Evolutionary conservation across 2,888 invertebrate species (phyloP).

Genomic region (Craniophora ligustri): DNA sequence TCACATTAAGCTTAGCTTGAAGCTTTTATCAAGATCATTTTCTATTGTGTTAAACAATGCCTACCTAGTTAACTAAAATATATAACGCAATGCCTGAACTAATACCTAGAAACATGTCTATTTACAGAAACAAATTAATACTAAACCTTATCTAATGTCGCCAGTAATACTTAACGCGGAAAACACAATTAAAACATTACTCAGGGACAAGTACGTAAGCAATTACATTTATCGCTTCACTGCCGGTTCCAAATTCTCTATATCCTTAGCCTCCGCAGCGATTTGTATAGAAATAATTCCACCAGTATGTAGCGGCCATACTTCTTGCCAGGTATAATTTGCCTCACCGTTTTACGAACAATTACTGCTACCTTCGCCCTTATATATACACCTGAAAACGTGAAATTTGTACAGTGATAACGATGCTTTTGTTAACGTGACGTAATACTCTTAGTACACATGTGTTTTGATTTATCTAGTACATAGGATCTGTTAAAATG

Average conservation of each 20-base stretch:
- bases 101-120: conserved; percentile 9
- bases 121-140: conserved; percentile 19
- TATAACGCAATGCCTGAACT: no score
- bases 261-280: conserved; percentile 53
- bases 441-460: conserved; percentile 2
- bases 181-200: conserved; percentile 51
- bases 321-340: conserved; percentile 83
- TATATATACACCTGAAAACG: conserved; percentile 56
- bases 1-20: no score
- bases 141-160: conserved; percentile 23
- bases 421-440: conserved; percentile 28
- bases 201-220: conserved; percentile 43
- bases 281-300: conserved; percentile 84
- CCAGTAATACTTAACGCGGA: conserved; percentile 31
- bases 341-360: conserved; percentile 77
- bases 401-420: conserved; percentile 35
- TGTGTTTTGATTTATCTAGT: conserved; percentile 19
- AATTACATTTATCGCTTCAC: conserved; percentile 42
- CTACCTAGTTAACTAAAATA: no score
- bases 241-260: conserved; percentile 37
- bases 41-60: no score
- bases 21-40: no score
- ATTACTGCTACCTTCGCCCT: conserved; percentile 72
- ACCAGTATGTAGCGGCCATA: conserved; percentile 65
- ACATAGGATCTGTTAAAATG: conserved; percentile 1